Evolutionary conservation across 92 coral and sea anemone genomes (phyloP).

Genomic region (Epizoanthus rinbou): DNA sequence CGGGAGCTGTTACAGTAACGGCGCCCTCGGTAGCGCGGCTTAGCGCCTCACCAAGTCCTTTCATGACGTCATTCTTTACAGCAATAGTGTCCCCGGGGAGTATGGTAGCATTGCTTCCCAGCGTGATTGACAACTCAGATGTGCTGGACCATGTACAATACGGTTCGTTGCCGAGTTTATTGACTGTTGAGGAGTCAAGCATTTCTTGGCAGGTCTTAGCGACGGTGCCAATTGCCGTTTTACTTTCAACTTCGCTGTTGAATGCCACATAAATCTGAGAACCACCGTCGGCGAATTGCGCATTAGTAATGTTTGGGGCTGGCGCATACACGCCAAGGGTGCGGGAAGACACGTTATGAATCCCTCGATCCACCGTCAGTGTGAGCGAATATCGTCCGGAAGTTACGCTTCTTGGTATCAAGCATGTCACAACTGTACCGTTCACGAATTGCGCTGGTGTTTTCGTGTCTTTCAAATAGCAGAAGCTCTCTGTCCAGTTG

Average conservation of each 20-base stretch:
- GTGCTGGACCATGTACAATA: slow-evolving; percentile 45
- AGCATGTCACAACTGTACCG: neutral
- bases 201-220: slow-evolving; percentile 43
- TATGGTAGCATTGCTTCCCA: slow-evolving; percentile 43
- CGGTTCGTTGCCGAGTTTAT: slow-evolving; percentile 34
- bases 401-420: neutral
- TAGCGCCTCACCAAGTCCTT: slow-evolving; percentile 31
- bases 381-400: neutral
- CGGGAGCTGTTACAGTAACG: slow-evolving; percentile 29
- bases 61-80: slow-evolving; percentile 26
- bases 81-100: slow-evolving; percentile 13
- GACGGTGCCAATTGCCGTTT: neutral
- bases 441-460: neutral
- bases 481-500: slow-evolving; percentile 28
- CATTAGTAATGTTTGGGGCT: slow-evolving; percentile 23
- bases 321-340: slow-evolving; percentile 35
- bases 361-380: slow-evolving; percentile 28
- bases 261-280: slow-evolving; percentile 41
- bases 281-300: slow-evolving; percentile 47
- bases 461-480: slow-evolving; percentile 4
- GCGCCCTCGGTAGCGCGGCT: slow-evolving; percentile 22
- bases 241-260: slow-evolving; percentile 36
- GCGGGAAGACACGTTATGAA: neutral
- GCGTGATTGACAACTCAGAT: slow-evolving; percentile 35
- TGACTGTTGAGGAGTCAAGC: slow-evolving; percentile 17